Evolutionary conservation across 2,113 vertebrate species (phyloP).

Genomic region (Trichechus manatus): DNA sequence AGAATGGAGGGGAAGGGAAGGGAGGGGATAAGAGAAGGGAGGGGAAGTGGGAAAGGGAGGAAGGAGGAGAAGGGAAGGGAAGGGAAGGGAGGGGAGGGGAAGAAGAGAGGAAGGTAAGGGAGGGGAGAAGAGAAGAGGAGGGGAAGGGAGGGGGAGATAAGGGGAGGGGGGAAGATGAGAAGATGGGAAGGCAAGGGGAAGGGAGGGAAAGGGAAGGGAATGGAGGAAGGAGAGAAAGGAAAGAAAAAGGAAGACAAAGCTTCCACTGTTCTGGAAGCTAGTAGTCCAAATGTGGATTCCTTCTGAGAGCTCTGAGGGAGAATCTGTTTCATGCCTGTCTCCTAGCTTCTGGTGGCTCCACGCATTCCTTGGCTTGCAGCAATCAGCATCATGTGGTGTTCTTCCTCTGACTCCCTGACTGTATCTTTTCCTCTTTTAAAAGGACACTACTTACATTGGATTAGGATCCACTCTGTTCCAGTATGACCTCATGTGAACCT

Average conservation of each 20-base stretch:
- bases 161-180: neutral
- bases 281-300: neutral
- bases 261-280: neutral
- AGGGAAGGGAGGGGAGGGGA: too few relatives aligned
- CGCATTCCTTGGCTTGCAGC: neutral
- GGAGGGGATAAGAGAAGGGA: too few relatives aligned
- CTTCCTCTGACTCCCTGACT: neutral
- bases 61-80: neutral
- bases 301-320: neutral
- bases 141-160: fast-evolving
- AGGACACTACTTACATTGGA: neutral
- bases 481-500: neutral
- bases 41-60: too few relatives aligned
- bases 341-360: neutral
- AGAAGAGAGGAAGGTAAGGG: too few relatives aligned
- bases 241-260: neutral
- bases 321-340: neutral
- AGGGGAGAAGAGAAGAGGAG: too few relatives aligned
- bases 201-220: fast-evolving
- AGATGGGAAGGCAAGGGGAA: fast-evolving
- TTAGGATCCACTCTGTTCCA: neutral
- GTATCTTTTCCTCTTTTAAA: neutral
- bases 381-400: neutral
- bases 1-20: neutral
- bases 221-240: too few relatives aligned